phyloP scores from a whole-genome alignment of 2,888 invertebrate genomes.

The Ametastegia equiseti region DNA sequence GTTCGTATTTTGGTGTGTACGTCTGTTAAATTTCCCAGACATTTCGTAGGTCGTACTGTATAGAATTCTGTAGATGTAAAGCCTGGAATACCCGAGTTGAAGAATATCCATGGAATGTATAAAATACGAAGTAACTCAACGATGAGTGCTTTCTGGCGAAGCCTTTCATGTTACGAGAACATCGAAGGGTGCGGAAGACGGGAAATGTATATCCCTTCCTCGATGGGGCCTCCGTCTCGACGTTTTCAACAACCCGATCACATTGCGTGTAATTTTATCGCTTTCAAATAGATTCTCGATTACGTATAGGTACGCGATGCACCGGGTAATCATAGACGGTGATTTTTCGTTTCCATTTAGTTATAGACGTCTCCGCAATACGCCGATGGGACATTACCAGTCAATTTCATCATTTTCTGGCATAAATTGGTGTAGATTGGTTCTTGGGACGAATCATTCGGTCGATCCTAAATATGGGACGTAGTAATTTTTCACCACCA shows the following conservation, averaged over 20 bases:
- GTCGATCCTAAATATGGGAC: too few species aligned
- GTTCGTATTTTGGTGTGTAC: not conserved
- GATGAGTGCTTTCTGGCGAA: conserved; percentile 61
- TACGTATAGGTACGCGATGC: not conserved
- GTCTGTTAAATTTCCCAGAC: not conserved
- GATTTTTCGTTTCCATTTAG: not conserved
- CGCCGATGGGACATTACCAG: too few species aligned
- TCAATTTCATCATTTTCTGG: too few species aligned
- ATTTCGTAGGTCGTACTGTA: not conserved
- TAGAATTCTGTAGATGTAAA: not conserved
- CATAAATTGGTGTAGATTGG: too few species aligned
- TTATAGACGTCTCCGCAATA: not conserved
- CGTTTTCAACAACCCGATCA: conserved; percentile 29
- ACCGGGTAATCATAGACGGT: not conserved
- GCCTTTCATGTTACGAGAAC: conserved; percentile 58
- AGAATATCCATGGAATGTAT: conserved; percentile 17
- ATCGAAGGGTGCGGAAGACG: not conserved
- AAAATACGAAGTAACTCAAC: conserved; percentile 31
- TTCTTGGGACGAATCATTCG: too few species aligned
- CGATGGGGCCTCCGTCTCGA: conserved; percentile 28
- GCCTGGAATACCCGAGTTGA: not conserved
- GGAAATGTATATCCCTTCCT: conserved; percentile 26
- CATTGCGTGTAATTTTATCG: conserved; percentile 25
- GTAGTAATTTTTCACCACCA: too few species aligned
- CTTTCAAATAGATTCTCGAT: conserved; percentile 14